phyloP scores from a whole-genome alignment of 2,888 invertebrate species.

The Caradrina clavipalpis region DNA sequence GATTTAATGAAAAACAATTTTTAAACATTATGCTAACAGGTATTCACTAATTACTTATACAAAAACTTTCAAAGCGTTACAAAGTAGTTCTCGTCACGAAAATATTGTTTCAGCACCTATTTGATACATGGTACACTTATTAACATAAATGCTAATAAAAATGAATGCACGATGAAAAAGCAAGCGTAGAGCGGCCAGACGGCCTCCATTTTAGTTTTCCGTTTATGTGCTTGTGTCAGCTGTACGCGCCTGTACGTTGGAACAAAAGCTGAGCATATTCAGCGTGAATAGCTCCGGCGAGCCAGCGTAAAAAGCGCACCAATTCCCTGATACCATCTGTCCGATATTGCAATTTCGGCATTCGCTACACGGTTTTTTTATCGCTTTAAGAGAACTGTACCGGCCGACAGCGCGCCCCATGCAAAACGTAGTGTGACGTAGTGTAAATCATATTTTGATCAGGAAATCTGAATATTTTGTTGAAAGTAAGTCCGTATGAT shows the following conservation, averaged over 20 bases:
- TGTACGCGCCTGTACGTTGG: constrained; percentile 38
- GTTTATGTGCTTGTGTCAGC: constrained; percentile 48
- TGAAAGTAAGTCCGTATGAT: too few relatives aligned
- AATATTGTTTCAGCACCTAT: constrained; percentile 37
- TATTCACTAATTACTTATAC: constrained; percentile 30
- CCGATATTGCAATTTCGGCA: constrained; percentile 69
- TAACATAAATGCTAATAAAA: constrained; percentile 44
- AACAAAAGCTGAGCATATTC: constrained; percentile 64
- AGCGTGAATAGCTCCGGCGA: constrained; percentile 46
- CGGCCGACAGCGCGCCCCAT: background rate
- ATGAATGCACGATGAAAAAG: constrained; percentile 30
- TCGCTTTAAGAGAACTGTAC: constrained; percentile 24
- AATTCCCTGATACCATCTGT: constrained; percentile 58
- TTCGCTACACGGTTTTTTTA: constrained; percentile 59
- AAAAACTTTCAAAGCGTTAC: constrained; percentile 27
- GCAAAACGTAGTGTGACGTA: background rate
- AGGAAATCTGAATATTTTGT: too few relatives aligned
- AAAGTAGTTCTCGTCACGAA: constrained; percentile 31
- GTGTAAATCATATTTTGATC: too few relatives aligned
- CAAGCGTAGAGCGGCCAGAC: constrained; percentile 27
- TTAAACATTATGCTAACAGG: constrained; percentile 22
- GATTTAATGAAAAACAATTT: constrained; percentile 30
- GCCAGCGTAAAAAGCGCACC: constrained; percentile 52
- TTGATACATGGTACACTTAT: constrained; percentile 18
- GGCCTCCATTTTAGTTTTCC: constrained; percentile 43